Evolutionary conservation across 2,113 vertebrate genomes (phyloP).

Genomic region (Hucho hucho): DNA sequence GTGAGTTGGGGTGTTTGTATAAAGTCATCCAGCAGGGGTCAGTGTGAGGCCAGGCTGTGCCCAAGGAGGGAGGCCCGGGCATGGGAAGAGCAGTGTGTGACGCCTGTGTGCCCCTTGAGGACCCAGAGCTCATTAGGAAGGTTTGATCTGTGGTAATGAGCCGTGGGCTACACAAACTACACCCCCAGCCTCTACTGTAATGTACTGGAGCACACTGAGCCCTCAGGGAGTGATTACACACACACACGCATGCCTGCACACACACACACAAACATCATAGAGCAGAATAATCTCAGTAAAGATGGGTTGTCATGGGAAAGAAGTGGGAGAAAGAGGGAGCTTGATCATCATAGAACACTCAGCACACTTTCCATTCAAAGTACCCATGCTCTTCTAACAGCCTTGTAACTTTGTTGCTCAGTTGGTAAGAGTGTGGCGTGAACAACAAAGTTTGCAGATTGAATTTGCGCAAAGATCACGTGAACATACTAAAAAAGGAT

Average conservation of each 20-base stretch:
- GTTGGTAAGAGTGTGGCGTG: too few species aligned
- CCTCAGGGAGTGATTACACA: background rate
- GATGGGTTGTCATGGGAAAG: constrained; percentile 9
- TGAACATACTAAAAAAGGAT: too few species aligned
- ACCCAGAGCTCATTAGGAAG: constrained; percentile 66
- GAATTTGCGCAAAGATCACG: too few species aligned
- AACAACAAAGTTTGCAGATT: too few species aligned
- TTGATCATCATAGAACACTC: background rate
- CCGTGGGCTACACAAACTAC: constrained; percentile 62
- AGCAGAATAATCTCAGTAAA: background rate
- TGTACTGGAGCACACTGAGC: constrained; percentile 9
- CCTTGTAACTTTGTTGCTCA: background rate
- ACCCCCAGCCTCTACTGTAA: constrained; percentile 36
- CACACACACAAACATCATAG: background rate
- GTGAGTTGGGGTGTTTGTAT: background rate
- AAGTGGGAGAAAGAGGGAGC: background rate
- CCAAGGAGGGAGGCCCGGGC: constrained; percentile 41
- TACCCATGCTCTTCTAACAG: background rate
- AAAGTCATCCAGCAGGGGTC: constrained; percentile 78
- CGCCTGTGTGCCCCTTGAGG: constrained; percentile 64
- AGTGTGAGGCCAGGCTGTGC: constrained; percentile 51
- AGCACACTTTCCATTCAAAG: background rate
- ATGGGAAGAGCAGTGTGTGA: constrained; percentile 71
- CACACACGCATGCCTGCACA: background rate
- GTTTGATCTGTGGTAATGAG: constrained; percentile 70